A percentile compares a stretch with the other conserved stretches of the same genome.
These are phyloP conservation scores for Motacilla alba DNA, from an alignment of 2,113 vertebrate species.

Conservation along the genomic window DNA sequence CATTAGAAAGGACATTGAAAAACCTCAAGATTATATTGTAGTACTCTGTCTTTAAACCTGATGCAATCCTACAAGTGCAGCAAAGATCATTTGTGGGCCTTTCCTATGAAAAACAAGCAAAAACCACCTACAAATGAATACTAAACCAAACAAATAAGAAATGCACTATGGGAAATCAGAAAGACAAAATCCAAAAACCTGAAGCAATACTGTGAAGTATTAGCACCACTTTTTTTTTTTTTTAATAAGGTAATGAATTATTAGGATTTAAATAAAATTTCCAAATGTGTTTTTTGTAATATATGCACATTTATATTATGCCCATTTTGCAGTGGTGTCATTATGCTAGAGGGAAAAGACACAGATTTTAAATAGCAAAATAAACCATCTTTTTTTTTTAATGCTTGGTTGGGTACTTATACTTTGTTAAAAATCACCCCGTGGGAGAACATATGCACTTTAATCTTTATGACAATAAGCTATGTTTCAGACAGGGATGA, in stretches of 20 bases:
- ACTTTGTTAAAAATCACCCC: conserved; percentile 2
- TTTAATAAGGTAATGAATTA: background rate
- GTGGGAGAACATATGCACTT: background rate
- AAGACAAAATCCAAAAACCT: background rate
- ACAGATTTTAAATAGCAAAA: background rate
- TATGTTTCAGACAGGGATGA: background rate
- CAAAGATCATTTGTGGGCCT: background rate
- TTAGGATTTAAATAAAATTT: background rate
- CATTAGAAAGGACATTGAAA: background rate
- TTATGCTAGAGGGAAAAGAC: background rate
- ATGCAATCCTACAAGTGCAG: background rate
- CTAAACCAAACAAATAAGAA: background rate
- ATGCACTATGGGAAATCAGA: background rate
- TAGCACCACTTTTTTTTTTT: background rate
- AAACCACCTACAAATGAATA: background rate
- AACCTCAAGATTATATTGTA: background rate
- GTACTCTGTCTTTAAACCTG: background rate
- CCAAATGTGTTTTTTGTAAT: background rate
- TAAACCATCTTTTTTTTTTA: background rate
- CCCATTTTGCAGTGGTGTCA: background rate
- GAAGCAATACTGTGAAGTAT: background rate
- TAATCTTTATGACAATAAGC: background rate
- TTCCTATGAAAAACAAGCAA: background rate
- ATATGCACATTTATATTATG: background rate
- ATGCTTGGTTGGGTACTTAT: background rate